phyloP scores from a whole-genome alignment of 2,113 vertebrate genomes.

The Origma solitaria region DNA sequence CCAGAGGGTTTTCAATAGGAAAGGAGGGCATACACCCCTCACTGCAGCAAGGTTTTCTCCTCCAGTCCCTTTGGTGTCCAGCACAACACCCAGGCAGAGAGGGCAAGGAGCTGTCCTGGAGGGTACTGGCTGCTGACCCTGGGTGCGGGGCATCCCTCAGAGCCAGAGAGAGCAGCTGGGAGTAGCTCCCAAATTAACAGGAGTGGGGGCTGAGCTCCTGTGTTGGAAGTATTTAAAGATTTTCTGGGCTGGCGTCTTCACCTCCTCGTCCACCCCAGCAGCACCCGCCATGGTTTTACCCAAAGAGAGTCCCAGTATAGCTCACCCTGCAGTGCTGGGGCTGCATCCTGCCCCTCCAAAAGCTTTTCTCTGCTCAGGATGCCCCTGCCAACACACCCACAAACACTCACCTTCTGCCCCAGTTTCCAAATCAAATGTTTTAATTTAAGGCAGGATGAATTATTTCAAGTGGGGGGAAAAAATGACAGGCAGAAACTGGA shows the following conservation, averaged over 20 bases:
- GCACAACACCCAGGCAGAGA: background rate
- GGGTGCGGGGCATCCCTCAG: background rate
- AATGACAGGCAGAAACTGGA: background rate
- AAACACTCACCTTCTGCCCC: background rate
- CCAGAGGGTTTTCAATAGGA: background rate
- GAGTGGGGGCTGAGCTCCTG: constrained; percentile 5
- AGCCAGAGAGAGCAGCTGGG: background rate
- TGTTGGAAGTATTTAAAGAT: constrained; percentile 13
- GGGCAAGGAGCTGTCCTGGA: background rate
- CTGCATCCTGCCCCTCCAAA: background rate
- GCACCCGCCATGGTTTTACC: background rate
- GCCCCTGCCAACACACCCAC: constrained; percentile 5
- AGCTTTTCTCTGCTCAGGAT: background rate
- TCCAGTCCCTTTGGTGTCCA: background rate
- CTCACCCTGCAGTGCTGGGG: background rate
- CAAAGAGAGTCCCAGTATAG: background rate
- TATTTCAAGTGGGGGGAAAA: background rate
- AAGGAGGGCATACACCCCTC: background rate
- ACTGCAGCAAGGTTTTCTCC: background rate
- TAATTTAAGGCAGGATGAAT: constrained; percentile 9
- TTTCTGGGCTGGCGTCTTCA: constrained; percentile 2
- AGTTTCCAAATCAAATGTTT: background rate
- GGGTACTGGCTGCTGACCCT: background rate
- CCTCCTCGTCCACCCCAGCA: constrained; percentile 38
- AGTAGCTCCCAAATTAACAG: constrained; percentile 11